Evolutionary conservation across 53 echinoderm and acorn worm species (phyloP).

Genomic region (Pentamera pediparva): DNA sequence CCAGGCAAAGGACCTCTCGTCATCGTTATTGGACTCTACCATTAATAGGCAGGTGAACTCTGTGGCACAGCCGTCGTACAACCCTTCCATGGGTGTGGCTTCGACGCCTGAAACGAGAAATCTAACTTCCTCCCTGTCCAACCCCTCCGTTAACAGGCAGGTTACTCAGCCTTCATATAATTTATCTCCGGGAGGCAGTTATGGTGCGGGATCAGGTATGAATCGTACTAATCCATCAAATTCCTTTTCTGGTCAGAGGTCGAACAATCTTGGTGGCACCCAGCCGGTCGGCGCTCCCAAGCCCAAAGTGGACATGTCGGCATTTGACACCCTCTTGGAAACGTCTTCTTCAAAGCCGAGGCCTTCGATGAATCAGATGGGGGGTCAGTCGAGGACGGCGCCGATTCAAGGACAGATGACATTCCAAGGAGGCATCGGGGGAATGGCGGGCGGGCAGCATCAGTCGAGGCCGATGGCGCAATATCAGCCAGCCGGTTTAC

Average conservation of each 20-base stretch:
- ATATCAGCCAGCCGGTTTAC: neutral
- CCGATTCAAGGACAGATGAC: constrained; percentile 33
- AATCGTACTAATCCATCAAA: too few species aligned
- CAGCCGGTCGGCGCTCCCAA: too few species aligned
- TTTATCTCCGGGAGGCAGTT: too few species aligned
- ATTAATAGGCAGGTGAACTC: constrained; percentile 7
- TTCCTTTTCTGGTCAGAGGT: too few species aligned
- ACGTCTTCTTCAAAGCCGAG: constrained; percentile 54
- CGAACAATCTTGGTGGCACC: too few species aligned
- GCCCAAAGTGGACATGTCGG: constrained; percentile 61
- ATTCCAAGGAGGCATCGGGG: constrained; percentile 24
- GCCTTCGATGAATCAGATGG: constrained; percentile 67
- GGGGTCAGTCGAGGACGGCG: neutral
- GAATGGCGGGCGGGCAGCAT: constrained; percentile 38
- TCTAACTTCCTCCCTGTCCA: too few species aligned
- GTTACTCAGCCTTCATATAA: too few species aligned
- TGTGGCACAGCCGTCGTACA: constrained; percentile 13
- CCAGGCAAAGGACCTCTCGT: constrained; percentile 54
- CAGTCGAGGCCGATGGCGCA: constrained; percentile 15
- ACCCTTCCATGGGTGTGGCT: neutral
- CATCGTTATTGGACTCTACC: constrained; percentile 49
- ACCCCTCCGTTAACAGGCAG: too few species aligned
- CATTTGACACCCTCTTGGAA: constrained; percentile 73
- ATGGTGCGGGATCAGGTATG: too few species aligned
- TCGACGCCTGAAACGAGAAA: too few species aligned